These are phyloP conservation scores for Rhinolophus ferrumequinum DNA, from an alignment of 2,113 vertebrate genomes.

Conservation along the genomic window DNA sequence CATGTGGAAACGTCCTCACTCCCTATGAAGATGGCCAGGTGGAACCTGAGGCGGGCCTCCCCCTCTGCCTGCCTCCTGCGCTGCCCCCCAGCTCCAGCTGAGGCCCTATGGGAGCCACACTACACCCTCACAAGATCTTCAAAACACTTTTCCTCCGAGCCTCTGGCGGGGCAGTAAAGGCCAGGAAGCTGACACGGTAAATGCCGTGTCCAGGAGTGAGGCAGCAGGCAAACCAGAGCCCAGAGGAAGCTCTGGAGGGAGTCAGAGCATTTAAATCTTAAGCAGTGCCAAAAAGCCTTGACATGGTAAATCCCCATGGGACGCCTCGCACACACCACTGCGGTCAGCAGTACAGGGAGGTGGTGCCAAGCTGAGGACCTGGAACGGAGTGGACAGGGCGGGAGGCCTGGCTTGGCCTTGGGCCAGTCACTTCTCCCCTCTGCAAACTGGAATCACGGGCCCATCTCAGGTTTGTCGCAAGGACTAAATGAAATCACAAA, in stretches of 20 bases:
- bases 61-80: background rate
- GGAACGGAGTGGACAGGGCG: background rate
- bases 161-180: background rate
- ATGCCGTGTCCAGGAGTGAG: background rate
- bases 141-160: background rate
- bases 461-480: background rate
- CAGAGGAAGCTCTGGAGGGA: background rate
- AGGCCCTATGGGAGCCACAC: background rate
- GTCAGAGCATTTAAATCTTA: background rate
- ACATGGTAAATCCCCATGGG: background rate
- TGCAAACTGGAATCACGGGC: background rate
- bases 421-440: background rate
- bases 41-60: accelerated
- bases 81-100: background rate
- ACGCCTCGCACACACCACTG: background rate
- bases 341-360: background rate
- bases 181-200: background rate
- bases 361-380: background rate
- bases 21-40: background rate
- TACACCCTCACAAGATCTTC: background rate
- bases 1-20: background rate
- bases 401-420: background rate
- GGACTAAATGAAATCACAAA: background rate
- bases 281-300: background rate
- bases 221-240: background rate